Evolutionary conservation across 37 sponge, comb jelly and placozoan species (phyloP), one percentile per base, ranked within the genome.

Genomic region (Ephydatia muelleri): DNA sequence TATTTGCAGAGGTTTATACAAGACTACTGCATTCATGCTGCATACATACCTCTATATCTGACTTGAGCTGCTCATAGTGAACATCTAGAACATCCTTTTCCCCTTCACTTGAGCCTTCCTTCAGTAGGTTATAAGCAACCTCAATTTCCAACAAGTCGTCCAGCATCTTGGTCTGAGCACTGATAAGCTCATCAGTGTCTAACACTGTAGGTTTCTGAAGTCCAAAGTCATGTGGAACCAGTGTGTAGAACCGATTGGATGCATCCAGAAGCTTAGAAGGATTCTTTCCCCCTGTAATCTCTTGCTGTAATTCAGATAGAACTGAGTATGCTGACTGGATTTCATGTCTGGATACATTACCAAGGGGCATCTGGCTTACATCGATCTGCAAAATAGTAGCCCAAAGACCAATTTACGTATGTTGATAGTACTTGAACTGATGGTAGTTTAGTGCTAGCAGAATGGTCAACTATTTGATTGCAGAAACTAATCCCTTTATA

Each of bases 171-270:
- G 94, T 95, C 94, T 99, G 96, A 23, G 83, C 75, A 76, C 75
- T 76, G 32, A 98, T 98, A 23, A 98, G 40, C 35, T 96, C 96
- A 76, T 86, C 89, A 39, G 30, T 84, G 79, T 89, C 90, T 14
- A 99, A 81, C 5, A 93, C 84, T 5, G 99, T 94, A 0, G 99
- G 99, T 64, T 85, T 91, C 72, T 80, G 70, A 86, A 99, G 84
- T 0, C 99, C 99, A 97, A 97, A 99, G 73, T 99, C 99, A 78
- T 99, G 99, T 35, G 99, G 99, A 36, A 99, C 95, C 68, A 99
- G 93, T 0, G 99, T 99, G 89, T 90, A 99, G 89, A 99, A 99
- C 19, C 94, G 81, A 76, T 94, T 99, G 26, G 97, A 93, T 26
- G 87, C 84, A 72, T 99, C 99, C 48, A 99, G 67, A 35, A 97